Base-by-base conservation (phyloP, 2,888 invertebrate genomes). In the Ophion ventricosus region DNA sequence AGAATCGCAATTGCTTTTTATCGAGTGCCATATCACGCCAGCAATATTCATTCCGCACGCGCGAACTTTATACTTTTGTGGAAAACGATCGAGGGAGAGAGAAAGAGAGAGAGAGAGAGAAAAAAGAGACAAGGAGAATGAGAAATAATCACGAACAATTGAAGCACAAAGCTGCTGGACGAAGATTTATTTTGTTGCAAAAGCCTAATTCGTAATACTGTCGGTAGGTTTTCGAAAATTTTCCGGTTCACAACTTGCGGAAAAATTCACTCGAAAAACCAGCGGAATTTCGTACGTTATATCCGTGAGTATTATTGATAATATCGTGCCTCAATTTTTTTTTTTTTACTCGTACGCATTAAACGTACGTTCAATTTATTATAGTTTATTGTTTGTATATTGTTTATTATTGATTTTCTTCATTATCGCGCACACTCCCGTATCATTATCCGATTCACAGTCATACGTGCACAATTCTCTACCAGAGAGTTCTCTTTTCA, bases 1-100 rank as follows among this genome's bases (percentile, higher is more conserved):
- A 67, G 29, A 73, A 67, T 67, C 59, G 26, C 67, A 76, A 73
- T 80, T 80, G 67, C 20, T n/a, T 54, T 56, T 61, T 73, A 77
- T 77, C 72, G 49, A 64, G 49, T 64, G 77, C 80, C 80, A 84
- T 80, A 74, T 80, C 80, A 77, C 77, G 77, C 57, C 63, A 66
- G 40, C 26, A 66, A 63, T 67, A 49, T 69, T 72, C 59, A 77
- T 56, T 26, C 40, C 66, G 49, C 17, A 35, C 76, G 23, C 23
- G 73, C 69, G 61, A 75, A 69, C 61, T 78, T 70, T 29, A 43
- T 78, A 78, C 54, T 67, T 67, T 67, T 10, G n/a, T 14, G 8
- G 49, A 23, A 54, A 49, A 49, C 17, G 49, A 17, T 49, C 49
- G 49, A 49, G 17, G 49, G 17, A 49, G 49, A 49, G 17, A 75